These are phyloP conservation scores for Cynocephalus volans DNA, from an alignment of 2,113 vertebrate genomes.

Conservation along the genomic window DNA sequence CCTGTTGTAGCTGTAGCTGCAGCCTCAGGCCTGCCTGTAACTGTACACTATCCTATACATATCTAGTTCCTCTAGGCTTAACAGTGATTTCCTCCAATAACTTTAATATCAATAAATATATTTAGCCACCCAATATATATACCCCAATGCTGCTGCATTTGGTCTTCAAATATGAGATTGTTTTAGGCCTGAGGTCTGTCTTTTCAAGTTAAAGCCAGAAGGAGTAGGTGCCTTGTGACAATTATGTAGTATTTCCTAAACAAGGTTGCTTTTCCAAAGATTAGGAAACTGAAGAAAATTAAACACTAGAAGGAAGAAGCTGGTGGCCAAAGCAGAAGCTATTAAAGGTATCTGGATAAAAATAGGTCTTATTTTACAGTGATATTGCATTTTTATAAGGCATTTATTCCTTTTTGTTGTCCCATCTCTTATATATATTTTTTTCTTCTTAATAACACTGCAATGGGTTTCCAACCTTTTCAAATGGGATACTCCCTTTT, in stretches of 20 bases:
- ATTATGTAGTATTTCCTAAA: background rate
- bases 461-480: background rate
- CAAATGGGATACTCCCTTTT: background rate
- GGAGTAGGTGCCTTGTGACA: background rate
- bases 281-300: conserved; percentile 14
- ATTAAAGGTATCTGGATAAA: conserved; percentile 19
- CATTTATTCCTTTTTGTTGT: background rate
- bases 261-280: conserved; percentile 8
- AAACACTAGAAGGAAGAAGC: background rate
- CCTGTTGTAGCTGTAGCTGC: background rate
- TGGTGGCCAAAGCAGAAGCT: background rate
- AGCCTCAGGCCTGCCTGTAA: background rate
- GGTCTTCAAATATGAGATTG: background rate
- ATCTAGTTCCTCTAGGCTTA: background rate
- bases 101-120: background rate
- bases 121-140: background rate
- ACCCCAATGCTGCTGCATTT: background rate
- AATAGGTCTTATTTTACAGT: background rate
- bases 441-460: conserved; percentile 25
- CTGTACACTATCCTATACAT: accelerated
- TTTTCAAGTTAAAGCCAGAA: conserved; percentile 44
- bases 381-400: background rate
- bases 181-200: background rate
- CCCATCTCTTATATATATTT: background rate
- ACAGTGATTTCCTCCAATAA: background rate